A percentile compares a stretch with the other conserved stretches of the same genome.
Evolutionary conservation across 2,888 invertebrate genomes (phyloP).

Genomic region (Lasius fuliginosus): DNA sequence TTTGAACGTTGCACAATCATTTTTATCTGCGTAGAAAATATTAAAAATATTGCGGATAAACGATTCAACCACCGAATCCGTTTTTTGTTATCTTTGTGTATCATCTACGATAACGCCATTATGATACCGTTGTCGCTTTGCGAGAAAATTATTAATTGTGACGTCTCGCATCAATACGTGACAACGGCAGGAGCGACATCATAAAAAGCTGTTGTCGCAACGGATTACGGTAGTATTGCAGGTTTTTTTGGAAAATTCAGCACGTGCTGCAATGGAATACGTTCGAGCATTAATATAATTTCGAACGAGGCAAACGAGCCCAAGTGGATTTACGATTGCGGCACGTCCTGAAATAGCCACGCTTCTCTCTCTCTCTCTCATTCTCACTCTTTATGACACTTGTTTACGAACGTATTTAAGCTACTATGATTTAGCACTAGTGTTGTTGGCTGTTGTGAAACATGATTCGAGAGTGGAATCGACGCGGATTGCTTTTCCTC

Average conservation of each 20-base stretch:
- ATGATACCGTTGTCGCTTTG: neutral
- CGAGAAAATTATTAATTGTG: slow-evolving; percentile 35
- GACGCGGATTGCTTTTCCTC: slow-evolving; percentile 24
- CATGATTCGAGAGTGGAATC: slow-evolving; percentile 35
- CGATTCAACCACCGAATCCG: neutral
- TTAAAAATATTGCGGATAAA: neutral
- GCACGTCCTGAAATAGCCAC: slow-evolving; percentile 34
- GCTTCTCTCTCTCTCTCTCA: neutral
- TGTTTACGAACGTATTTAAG: slow-evolving; percentile 51
- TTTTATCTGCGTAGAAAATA: neutral
- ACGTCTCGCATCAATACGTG: slow-evolving; percentile 35
- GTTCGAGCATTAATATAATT: slow-evolving; percentile 54
- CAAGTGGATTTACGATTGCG: slow-evolving; percentile 50
- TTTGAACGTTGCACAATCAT: neutral
- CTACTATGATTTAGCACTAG: slow-evolving; percentile 31
- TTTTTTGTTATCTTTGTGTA: slow-evolving; percentile 19
- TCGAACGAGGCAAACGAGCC: slow-evolving; percentile 42
- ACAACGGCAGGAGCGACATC: slow-evolving; percentile 23
- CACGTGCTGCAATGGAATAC: neutral
- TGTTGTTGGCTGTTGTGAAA: slow-evolving; percentile 8
- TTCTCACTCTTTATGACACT: slow-evolving; percentile 40
- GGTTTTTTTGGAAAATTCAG: slow-evolving; percentile 13
- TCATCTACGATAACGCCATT: slow-evolving; percentile 16
- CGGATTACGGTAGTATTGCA: neutral
- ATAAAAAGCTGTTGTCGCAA: slow-evolving; percentile 47